phyloP scores from a whole-genome alignment of 2,113 vertebrate species.

The Aramus guarauna region DNA sequence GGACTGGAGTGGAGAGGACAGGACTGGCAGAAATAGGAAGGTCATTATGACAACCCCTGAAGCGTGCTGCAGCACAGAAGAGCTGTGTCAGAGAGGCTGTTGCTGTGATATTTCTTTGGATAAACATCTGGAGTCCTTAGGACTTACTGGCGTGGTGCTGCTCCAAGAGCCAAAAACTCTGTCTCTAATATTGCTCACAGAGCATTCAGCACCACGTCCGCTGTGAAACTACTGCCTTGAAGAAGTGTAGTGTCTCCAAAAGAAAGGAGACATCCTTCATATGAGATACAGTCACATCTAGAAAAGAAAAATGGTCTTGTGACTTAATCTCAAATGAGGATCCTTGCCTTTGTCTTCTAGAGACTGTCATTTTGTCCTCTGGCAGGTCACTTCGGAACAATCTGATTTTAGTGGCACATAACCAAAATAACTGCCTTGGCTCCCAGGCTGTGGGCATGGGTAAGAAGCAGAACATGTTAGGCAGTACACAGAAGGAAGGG shows the following conservation, averaged over 20 bases:
- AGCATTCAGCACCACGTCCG: not conserved
- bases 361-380: not conserved
- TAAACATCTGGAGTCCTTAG: constrained; percentile 8
- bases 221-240: not conserved
- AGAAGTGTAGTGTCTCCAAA: not conserved
- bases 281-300: not conserved
- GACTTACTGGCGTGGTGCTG: not conserved
- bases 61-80: not conserved
- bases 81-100: constrained; percentile 5
- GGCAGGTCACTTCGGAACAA: not conserved
- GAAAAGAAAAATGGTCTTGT: not conserved
- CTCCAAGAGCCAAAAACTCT: not conserved
- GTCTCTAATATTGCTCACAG: not conserved
- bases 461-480: not conserved
- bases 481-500: not conserved
- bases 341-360: not conserved
- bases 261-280: not conserved
- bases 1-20: not conserved
- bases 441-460: not conserved
- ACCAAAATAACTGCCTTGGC: not conserved
- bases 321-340: not conserved
- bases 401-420: not conserved
- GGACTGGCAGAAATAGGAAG: not conserved
- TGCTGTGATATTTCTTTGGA: not conserved
- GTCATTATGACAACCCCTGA: not conserved